Base-by-base conservation (phyloP, 23 tunicate species). In the Halocynthia aurantium region DNA sequence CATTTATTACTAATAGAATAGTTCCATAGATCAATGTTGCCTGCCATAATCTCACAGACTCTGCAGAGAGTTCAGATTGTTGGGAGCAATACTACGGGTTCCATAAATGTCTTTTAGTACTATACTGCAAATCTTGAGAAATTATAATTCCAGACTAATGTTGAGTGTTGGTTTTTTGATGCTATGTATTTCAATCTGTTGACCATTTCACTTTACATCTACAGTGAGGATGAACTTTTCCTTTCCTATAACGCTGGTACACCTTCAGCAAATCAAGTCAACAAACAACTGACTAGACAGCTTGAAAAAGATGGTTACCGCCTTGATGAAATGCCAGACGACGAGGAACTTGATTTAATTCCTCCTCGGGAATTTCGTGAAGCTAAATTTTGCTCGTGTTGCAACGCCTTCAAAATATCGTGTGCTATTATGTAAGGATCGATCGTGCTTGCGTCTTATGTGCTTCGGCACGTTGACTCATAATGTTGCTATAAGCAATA, bases 251-350 rank as follows among this genome's bases (percentile, higher is more conserved):
- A 67, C 10, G 81, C 57, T 8, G 66, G 74, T 19, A 71, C 81
- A 10, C 78, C 78, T 20, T 57, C 89, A 2, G 90, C 90, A 51
- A 58, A 77, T 50, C 86, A 85, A 71, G 90, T 91, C 52, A 83
- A 83, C 84, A 81, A 83, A 55, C 84, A 91, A 64, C 22, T 91
- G 71, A 86, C 97, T 6, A 68, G 74, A 57, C 97, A 91, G 56
- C 86, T 91, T 17, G 90, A 90, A 17, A 85, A 81, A 77, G 97
- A 91, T 72, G 97, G 97, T 7, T 91, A 81, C 55, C 85, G 85
- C 21, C 78, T 91, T 72, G 97, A 91, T 62, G 97, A 91, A 54
- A 77, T 85, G 15, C 76, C 97, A 51, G 97, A 91, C 60, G 97
- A 91, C 53, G 97, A 91, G 51, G 90, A 85, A 12, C 61, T 91